Evolutionary conservation across 1,140 invertebrate genomes (phyloP), one percentile per base, ranked within the genome.

Genomic region (Dendrolimus kikuchii): DNA sequence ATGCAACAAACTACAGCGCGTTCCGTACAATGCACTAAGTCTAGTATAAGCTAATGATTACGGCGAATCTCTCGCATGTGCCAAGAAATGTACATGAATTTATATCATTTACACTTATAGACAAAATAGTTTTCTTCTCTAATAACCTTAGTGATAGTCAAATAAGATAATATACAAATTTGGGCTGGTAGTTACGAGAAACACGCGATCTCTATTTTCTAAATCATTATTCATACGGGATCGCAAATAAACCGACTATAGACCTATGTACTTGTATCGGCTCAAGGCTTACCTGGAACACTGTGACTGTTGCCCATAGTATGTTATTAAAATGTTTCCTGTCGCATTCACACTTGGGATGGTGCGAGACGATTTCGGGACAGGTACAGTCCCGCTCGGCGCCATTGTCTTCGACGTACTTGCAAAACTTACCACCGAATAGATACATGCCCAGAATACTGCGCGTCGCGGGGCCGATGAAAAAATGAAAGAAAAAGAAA

Each of bases 381-480:
- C 96, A 98, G 84, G 93, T 94, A 90, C 97, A 99, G 88, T 93
- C 92, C 77, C 92, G 92, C 88, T 92, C 92, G 87, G 94, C 92
- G 83, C 92, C 92, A 88, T 92, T 92, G 88, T 94, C 94, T 89
- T 98, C 94, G 86, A 92, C 91, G 91, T 93, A 94, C 92, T 96
- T 97, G 94, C 97, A 98, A 96, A 98, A 98, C 93, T 97, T 98
- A 94, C 96, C 96, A 89, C 96, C 96, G 92, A 99, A 99, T 89
- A 98, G 94, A 92, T 97, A 96, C 96, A 98, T 98, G 89, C 97
- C 97, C 90, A 97, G 94, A 89, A 97, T 96, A 93, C 96, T 97
- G 94, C 87, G 66, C 70, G 86, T 70, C 68, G 74, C 64, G 76
- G 66, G 75, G 64, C 71, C 74, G 77, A 81, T 84, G 78, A 73